These are phyloP conservation scores for Enteromius mattozi DNA, from an alignment of 2,797 vertebrate genomes.

Conservation along the genomic window DNA sequence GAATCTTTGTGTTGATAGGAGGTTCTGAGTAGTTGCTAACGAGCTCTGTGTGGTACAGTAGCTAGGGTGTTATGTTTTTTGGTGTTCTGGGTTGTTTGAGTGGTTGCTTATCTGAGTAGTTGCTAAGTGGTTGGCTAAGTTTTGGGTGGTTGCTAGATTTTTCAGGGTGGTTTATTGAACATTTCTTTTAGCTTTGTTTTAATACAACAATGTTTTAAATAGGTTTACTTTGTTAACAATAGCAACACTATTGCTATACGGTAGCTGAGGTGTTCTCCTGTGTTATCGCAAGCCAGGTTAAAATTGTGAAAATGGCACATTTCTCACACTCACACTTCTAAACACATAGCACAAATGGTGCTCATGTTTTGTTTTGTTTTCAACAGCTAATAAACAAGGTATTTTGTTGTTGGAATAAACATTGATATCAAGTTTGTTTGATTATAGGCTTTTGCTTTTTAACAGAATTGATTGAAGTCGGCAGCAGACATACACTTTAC, in stretches of 20 bases:
- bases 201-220: neutral
- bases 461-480: neutral
- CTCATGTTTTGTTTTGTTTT: neutral
- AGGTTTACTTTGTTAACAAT: neutral
- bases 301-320: neutral
- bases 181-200: neutral
- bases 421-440: neutral
- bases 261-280: neutral
- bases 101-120: too few relatives aligned
- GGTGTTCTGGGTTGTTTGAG: too few relatives aligned
- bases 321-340: neutral
- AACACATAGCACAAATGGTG: neutral
- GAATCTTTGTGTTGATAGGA: too few relatives aligned
- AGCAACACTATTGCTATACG: neutral
- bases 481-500: neutral
- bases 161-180: neutral
- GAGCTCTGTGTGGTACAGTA: too few relatives aligned
- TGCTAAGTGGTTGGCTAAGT: neutral
- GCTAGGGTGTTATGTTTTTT: too few relatives aligned
- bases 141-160: neutral
- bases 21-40: neutral
- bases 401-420: neutral
- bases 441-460: neutral
- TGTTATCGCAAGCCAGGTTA: neutral
- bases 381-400: neutral